These are phyloP conservation scores for Diaperis boleti DNA, from an alignment of 2,888 invertebrate species.

Conservation along the genomic window DNA sequence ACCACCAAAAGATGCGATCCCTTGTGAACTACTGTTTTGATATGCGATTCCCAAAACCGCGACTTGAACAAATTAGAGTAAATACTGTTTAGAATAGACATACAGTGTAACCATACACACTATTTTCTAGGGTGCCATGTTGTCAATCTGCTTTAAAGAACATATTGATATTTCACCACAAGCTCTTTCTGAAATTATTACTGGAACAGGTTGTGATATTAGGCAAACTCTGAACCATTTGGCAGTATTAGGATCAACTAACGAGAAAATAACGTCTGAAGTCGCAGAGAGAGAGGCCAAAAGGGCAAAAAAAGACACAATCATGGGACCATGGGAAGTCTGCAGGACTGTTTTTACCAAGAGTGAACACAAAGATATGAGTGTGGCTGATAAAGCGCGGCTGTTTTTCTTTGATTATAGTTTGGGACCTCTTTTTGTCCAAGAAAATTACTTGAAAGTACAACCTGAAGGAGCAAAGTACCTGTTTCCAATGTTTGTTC, in stretches of 20 bases:
- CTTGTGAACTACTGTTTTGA: conserved; percentile 96
- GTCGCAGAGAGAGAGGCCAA: conserved; percentile 72
- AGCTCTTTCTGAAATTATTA: conserved; percentile 85
- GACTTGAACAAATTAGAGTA: conserved; percentile 91
- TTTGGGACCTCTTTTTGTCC: conserved; percentile 95
- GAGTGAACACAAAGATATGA: conserved; percentile 83
- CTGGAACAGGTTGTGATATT: conserved; percentile 91
- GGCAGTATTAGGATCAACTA: conserved; percentile 80
- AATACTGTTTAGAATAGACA: too few species aligned
- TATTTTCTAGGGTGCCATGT: conserved; percentile 81
- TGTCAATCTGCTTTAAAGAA: conserved; percentile 93
- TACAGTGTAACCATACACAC: not conserved
- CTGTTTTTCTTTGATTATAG: conserved; percentile 98
- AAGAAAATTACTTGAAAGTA: conserved; percentile 94
- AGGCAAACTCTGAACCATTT: conserved; percentile 93
- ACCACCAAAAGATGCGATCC: conserved; percentile 92
- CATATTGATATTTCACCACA: conserved; percentile 82
- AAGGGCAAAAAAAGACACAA: conserved; percentile 83
- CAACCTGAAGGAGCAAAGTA: conserved; percentile 81
- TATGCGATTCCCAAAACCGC: conserved; percentile 86
- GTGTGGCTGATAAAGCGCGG: conserved; percentile 84
- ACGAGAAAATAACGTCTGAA: conserved; percentile 66
- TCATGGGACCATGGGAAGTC: conserved; percentile 95
- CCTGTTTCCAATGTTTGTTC: conserved; percentile 31
- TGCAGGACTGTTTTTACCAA: conserved; percentile 88